Conservation (phyloP, 2,113 vertebrate species). For the Neodontobutis hainanensis region DNA sequence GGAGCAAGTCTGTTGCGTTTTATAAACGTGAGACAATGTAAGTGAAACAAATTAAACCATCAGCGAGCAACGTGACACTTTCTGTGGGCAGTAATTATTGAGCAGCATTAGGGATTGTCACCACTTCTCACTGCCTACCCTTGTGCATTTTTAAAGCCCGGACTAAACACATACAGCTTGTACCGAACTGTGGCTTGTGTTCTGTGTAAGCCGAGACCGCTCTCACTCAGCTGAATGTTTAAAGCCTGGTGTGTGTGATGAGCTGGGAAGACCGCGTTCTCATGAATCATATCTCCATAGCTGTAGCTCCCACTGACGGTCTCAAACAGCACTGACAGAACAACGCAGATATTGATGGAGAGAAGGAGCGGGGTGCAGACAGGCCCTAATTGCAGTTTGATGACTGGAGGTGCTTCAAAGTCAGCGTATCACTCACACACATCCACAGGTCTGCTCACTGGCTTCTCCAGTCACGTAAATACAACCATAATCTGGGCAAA, state of each 20-base stretch:
- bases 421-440: conserved; percentile 53
- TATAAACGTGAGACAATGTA: conserved; percentile 28
- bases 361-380: conserved; percentile 35
- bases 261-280: conserved; percentile 43
- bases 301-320: conserved; percentile 60
- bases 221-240: conserved; percentile 55
- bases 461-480: conserved; percentile 51
- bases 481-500: conserved; percentile 58
- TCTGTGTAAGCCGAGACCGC: conserved; percentile 46
- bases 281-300: conserved; percentile 71
- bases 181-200: conserved; percentile 50
- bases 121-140: conserved; percentile 21
- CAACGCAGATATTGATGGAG: conserved; percentile 60
- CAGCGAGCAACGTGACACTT: conserved; percentile 18
- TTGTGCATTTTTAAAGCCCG: conserved; percentile 58
- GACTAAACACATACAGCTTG: conserved; percentile 41
- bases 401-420: conserved; percentile 56
- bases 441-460: conserved; percentile 32
- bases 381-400: conserved; percentile 68
- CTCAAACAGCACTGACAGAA: conserved; percentile 61
- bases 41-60: conserved; percentile 14
- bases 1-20: conserved; percentile 21
- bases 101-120: conserved; percentile 32
- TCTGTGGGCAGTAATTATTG: conserved; percentile 44
- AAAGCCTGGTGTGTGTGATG: conserved; percentile 36